Evolutionary conservation across 2,888 invertebrate species (phyloP), one percentile per base, ranked within the genome.

Genomic region (Cheilosia pagana): DNA sequence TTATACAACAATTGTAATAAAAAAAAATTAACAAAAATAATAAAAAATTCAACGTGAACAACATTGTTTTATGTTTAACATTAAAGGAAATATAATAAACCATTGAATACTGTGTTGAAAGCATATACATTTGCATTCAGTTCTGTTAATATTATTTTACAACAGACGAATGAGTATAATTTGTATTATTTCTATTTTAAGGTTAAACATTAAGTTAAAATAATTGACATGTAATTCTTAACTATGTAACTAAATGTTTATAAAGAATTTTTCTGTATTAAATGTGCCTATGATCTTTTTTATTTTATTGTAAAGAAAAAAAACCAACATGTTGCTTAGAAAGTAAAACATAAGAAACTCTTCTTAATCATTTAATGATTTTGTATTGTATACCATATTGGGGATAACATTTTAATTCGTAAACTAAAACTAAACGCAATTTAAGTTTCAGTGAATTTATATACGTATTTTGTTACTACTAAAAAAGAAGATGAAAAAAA

Each of bases 211-310:
- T 71, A 65, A 63, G 79, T 74, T 74, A 59, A 59, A 57, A 41
- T 68, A 25, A 53, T 55, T 50, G 8, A 55, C 16, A 57, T 21
- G 39, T 53, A 60, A 55, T 19, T 53, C 53, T 21, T 59, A 57
- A 63, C 63, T 65, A 75, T 81, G 48, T 70, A 81, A 65, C 45
- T 78, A 41, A 83, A 68, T 81, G 65, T 85, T 83, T 75, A 60
- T 62, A 71, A 71, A 71, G 62, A 55, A 71, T 39, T 82, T 86
- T 60, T 89, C 76, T 89, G 88, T 89, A 90, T 90, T 90, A 87
- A 90, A 90, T 89, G 90, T 90, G 90, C 89, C 89, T 90, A 89
- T 87, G 79, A 81, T 87, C 87, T 89, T n/a, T 83, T 86, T 89
- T 83, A 75, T 53, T 71, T 85, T 53, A 75, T 65, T 85, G 50